Conservation (phyloP, 2,888 invertebrate species). For the Stenotaenia linearis region DNA sequence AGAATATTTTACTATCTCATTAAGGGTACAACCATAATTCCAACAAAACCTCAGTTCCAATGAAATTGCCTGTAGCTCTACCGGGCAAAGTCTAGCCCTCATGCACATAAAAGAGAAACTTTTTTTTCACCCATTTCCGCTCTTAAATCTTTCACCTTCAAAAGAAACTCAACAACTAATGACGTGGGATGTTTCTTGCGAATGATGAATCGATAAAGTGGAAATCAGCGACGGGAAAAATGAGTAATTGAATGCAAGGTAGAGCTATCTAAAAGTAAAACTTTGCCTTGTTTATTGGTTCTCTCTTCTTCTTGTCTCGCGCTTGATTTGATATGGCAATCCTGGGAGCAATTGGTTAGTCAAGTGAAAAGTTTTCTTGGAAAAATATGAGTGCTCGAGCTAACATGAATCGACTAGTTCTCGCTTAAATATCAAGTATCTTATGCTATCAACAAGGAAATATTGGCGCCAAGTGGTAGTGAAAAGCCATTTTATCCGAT, state of each 20-base stretch:
- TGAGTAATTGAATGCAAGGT: constrained; percentile 20
- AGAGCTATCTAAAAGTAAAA: constrained; percentile 21
- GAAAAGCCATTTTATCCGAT: constrained; percentile 26
- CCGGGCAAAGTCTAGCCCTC: neutral
- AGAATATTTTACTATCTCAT: neutral
- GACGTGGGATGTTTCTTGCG: neutral
- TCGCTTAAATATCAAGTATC: constrained; percentile 17
- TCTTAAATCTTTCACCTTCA: neutral
- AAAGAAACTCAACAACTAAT: constrained; percentile 15
- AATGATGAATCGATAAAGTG: neutral
- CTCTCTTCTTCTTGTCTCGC: neutral
- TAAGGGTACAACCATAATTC: neutral
- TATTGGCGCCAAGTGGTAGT: constrained; percentile 24
- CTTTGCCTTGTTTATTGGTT: constrained; percentile 17
- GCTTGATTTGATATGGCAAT: constrained; percentile 18
- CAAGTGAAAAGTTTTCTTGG: constrained; percentile 17
- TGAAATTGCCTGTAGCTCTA: constrained; percentile 12
- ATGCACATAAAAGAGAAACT: neutral
- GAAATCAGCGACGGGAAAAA: neutral
- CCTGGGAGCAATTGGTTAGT: constrained; percentile 17
- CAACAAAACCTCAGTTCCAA: neutral
- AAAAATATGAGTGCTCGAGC: constrained; percentile 17
- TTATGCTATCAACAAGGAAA: constrained; percentile 23
- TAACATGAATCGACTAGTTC: neutral
- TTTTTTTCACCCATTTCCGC: neutral